Conservation (phyloP, 2,797 vertebrate genomes). For the Chelon auratus region DNA sequence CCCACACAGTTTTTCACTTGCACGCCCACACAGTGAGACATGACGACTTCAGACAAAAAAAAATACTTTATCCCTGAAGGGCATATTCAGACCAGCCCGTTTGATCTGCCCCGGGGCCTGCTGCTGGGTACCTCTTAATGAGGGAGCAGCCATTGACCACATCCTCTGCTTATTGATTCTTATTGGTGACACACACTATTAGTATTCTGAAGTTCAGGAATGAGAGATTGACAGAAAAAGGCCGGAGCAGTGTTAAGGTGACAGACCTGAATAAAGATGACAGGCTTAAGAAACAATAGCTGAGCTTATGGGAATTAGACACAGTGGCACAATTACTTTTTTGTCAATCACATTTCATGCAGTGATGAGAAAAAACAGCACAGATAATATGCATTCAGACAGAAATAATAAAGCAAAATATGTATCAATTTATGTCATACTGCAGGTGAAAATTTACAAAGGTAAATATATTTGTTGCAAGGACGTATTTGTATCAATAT, state of each 20-base stretch:
- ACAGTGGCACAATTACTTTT: neutral
- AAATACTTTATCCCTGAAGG: slow-evolving; percentile 45
- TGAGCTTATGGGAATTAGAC: slow-evolving; percentile 14
- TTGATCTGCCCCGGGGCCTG: slow-evolving; percentile 78
- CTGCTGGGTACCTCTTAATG: slow-evolving; percentile 78
- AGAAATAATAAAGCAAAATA: neutral
- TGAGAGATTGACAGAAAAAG: slow-evolving; percentile 65
- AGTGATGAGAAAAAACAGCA: neutral
- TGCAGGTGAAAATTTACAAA: neutral
- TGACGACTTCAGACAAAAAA: slow-evolving; percentile 34
- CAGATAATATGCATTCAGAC: neutral
- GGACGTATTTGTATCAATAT: neutral
- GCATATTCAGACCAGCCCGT: slow-evolving; percentile 65
- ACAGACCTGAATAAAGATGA: slow-evolving; percentile 19
- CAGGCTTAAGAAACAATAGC: slow-evolving; percentile 17
- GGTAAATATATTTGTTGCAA: neutral
- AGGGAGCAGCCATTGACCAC: slow-evolving; percentile 68
- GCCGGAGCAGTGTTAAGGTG: slow-evolving; percentile 35
- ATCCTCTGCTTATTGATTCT: slow-evolving; percentile 73
- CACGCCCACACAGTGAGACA: slow-evolving; percentile 55
- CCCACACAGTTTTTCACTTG: slow-evolving; percentile 38
- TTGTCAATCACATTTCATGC: neutral
- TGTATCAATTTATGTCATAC: neutral
- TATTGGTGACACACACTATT: slow-evolving; percentile 71
- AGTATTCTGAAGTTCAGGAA: slow-evolving; percentile 69